Conservation (phyloP, 2,113 vertebrate species). For the Ginglymostoma cirratum region DNA sequence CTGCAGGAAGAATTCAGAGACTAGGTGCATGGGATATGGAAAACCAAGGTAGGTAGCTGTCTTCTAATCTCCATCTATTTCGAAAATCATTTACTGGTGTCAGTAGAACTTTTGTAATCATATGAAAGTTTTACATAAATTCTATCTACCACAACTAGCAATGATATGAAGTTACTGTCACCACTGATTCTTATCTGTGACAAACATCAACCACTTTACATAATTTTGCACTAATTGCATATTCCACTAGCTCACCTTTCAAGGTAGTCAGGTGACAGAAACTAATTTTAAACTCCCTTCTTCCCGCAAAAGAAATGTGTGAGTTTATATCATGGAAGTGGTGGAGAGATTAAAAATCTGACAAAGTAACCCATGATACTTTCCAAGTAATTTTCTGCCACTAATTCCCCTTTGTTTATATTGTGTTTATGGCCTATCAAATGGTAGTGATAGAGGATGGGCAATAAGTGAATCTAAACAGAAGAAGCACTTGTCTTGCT, state of each 20-base stretch:
- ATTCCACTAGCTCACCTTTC: neutral
- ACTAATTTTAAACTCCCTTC: no score
- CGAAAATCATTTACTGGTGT: neutral
- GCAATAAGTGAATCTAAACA: no score
- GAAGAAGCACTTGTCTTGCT: no score
- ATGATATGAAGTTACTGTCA: neutral
- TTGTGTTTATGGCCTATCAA: no score
- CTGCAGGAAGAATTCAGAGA: neutral
- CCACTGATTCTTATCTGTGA: neutral
- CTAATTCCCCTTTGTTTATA: no score
- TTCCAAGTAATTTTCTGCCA: no score
- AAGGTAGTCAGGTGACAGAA: neutral
- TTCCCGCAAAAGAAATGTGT: no score
- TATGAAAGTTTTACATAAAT: neutral
- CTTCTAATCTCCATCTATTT: neutral
- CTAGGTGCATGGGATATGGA: neutral
- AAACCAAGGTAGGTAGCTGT: neutral
- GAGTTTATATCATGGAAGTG: no score
- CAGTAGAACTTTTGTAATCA: neutral
- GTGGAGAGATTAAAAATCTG: neutral
- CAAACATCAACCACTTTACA: neutral
- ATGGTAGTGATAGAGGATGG: no score
- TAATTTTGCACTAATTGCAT: neutral
- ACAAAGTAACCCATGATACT: neutral
- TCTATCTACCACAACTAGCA: neutral